Evolutionary conservation across 2,888 invertebrate species (phyloP).

Genomic region (Prosopocoilus inquinatus): DNA sequence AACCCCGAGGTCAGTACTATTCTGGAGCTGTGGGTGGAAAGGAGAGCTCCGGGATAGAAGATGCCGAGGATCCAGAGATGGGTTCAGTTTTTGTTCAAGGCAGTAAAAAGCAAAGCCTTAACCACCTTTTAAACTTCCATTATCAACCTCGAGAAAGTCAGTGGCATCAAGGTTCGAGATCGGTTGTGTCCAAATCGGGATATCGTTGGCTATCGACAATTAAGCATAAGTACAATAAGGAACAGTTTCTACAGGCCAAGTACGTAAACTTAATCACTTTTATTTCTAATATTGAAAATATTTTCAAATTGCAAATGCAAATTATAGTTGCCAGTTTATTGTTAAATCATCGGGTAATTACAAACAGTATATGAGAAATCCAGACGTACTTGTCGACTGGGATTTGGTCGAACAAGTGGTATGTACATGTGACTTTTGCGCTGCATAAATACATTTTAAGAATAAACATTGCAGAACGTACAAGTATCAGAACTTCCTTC

Average conservation of each 20-base stretch:
- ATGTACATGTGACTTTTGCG: slow-evolving; percentile 49
- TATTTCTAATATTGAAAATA: too few relatives aligned
- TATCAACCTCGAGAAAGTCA: slow-evolving; percentile 64
- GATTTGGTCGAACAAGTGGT: slow-evolving; percentile 90
- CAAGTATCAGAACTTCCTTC: slow-evolving; percentile 65
- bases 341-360: slow-evolving; percentile 82
- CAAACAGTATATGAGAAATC: slow-evolving; percentile 72
- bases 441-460: not conserved
- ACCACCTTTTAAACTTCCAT: slow-evolving; percentile 91
- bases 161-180: slow-evolving; percentile 33
- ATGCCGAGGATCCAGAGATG: slow-evolving; percentile 65
- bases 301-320: not conserved
- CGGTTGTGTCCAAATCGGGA: slow-evolving; percentile 15
- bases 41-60: slow-evolving; percentile 64
- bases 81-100: slow-evolving; percentile 81
- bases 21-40: slow-evolving; percentile 61
- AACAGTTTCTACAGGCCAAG: slow-evolving; percentile 93
- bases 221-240: slow-evolving; percentile 82
- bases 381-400: slow-evolving; percentile 91
- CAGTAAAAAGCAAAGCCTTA: slow-evolving; percentile 89
- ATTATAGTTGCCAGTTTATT: slow-evolving; percentile 89
- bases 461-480: slow-evolving; percentile 53
- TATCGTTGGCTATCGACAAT: slow-evolving; percentile 52
- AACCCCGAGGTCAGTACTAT: slow-evolving; percentile 62
- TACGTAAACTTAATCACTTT: slow-evolving; percentile 50